Percentiles rank a stretch among this genome's conserved stretches.
Evolutionary conservation across 2,888 invertebrate species (phyloP).

Genomic region (Hyposoter didymator): DNA sequence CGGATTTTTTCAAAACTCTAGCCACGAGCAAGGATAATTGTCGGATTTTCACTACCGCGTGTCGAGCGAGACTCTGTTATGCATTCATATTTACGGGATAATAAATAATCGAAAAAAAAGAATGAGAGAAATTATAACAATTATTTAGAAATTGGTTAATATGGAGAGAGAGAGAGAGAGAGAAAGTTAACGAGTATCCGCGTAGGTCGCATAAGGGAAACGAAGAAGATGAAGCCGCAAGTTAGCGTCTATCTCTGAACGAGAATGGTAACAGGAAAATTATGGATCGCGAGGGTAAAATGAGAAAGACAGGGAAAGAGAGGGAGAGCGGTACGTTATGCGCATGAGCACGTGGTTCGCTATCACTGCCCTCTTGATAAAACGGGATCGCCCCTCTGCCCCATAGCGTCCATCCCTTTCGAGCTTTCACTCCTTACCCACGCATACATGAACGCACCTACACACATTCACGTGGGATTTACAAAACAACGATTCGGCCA

Average conservation of each 20-base stretch:
- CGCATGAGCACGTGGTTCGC: slow-evolving; percentile 76
- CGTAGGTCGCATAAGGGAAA: slow-evolving; percentile 20
- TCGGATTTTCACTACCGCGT: background rate
- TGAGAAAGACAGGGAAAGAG: slow-evolving; percentile 37
- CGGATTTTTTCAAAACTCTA: background rate
- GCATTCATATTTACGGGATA: background rate
- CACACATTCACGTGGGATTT: slow-evolving; percentile 31
- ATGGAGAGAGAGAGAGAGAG: no score
- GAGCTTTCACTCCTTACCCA: slow-evolving; percentile 56
- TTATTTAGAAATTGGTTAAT: background rate
- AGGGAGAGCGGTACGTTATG: slow-evolving; percentile 61
- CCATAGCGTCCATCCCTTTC: slow-evolving; percentile 56
- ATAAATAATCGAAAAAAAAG: background rate
- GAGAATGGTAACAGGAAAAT: slow-evolving; percentile 79
- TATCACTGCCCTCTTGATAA: slow-evolving; percentile 57
- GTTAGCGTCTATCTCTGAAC: slow-evolving; percentile 61
- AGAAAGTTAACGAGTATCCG: background rate
- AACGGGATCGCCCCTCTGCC: slow-evolving; percentile 41
- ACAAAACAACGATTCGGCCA: slow-evolving; percentile 38
- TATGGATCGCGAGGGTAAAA: slow-evolving; percentile 79
- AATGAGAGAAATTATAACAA: background rate
- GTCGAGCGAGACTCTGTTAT: background rate
- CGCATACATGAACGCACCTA: slow-evolving; percentile 34
- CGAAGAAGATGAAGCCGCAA: slow-evolving; percentile 37
- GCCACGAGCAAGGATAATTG: background rate